Base-by-base conservation (phyloP, 2,113 vertebrate species). In the Lipophrys pholis region DNA sequence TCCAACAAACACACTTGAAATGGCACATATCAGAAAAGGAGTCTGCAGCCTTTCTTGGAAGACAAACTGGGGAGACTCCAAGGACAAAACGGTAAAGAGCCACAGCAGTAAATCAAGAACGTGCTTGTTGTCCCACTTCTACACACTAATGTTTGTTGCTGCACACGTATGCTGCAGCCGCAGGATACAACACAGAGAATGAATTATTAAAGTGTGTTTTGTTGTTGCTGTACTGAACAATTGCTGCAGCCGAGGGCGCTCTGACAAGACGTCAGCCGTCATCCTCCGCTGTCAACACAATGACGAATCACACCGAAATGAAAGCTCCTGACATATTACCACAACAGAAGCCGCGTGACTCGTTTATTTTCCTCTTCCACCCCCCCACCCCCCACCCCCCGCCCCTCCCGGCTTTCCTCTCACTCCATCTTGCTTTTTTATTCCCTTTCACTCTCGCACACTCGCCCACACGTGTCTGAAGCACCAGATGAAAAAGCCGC, bases 221-320 rank as follows among this genome's bases (percentile, higher is more conserved):
- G 51, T 8, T 40, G 10, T 39, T 42, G 21, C 49, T 42, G 3
- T n/a, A 14, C 21, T 50, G 17, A 46, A 39, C 43, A 15, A 9
- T 7, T 7, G 11, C 48, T 48, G 36, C 10, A 8, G 11, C 35
- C 7, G 40, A 51, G 46, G 16, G 2, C 52, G 56, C 43, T 41
- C 11, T 36, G 12, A 1, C 54, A 46, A 14, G 57, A 62, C 1
- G 46, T 53, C 36, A 40, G 56, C 8, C 41, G 42, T 35, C 39
- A 40, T 59, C 62, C 39, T 59, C 46, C 51, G 21, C 39, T 46
- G 53, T 66, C 62, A 66, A 58, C 17, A 40, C 35, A 1, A 43
- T 15, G 11, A 43, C 69, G 17, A 46, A 51, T 0, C 6, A 6
- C 43, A n/a, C 8, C 16, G 10, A 3, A 68, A 11, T n/a, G 14